Base-by-base conservation (phyloP, 2,888 invertebrate species). In the Meiosimyza decipiens region DNA sequence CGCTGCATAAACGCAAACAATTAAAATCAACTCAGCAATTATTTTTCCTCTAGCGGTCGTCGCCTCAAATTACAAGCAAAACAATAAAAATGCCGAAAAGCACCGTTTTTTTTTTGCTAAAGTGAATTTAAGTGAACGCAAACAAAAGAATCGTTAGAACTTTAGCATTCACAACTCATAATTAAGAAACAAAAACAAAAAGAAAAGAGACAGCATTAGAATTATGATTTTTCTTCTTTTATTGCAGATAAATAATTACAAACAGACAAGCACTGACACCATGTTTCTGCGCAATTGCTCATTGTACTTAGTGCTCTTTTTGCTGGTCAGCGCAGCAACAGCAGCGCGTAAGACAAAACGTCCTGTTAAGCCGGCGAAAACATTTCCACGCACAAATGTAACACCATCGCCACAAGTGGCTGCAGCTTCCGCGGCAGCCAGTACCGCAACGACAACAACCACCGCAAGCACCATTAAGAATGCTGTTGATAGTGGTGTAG, bases 351-450 rank as follows among this genome's bases (percentile, higher is more conserved):
- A 85, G 80, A 84, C 81, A 71, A 85, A 85, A 77, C 84, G 85
- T 80, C 85, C 85, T 78, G 85, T 84, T 75, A 83, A 82, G 79
- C 85, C 85, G 77, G 85, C 85, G 74, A 81, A 84, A 81, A 85
- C 86, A 77, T 84, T 84, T 84, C 85, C 85, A 76, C 85, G 85
- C 77, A 85, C 83, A 71, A 85, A 85, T 78, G 85, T 84, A 65
- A 82, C 85, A 79, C 84, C 86, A 73, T 79, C 83, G 77, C 80
- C 83, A 71, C 78, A 79, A 75, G 79, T 79, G 28, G 77, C 71
- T 68, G 63, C 51, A 68, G 67, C 73, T 67, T 47, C 57, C 51
- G 16, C 72, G 50, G 74, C 40, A 73, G 64, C 55, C 64, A 22
- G 49, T 60, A 65, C 18, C 57, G 49, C 50, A 22, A 68, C 71